Evolutionary conservation across 1,140 invertebrate genomes (phyloP).

Genomic region (Asbolus verrucosus): DNA sequence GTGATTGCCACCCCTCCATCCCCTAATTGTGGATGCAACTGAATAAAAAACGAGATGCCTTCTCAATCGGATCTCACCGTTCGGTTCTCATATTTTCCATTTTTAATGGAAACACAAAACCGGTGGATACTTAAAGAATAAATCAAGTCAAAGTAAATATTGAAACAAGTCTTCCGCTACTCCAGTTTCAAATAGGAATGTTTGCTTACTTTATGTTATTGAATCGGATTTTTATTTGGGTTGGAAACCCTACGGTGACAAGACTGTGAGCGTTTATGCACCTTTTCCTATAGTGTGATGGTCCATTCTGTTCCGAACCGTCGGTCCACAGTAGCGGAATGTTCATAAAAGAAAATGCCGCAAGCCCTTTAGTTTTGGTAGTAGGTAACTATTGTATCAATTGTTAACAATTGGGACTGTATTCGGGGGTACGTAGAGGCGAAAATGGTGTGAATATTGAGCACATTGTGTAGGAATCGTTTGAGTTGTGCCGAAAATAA

Average conservation of each 20-base stretch:
- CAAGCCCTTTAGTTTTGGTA: conserved; percentile 60
- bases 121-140: conserved; percentile 44
- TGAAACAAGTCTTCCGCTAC: conserved; percentile 58
- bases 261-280: too few relatives aligned
- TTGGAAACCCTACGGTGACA: background rate
- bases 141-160: conserved; percentile 55
- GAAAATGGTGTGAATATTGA: background rate
- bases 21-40: too few relatives aligned
- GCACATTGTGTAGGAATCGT: conserved; percentile 13
- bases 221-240: conserved; percentile 58
- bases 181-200: conserved; percentile 58
- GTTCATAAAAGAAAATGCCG: conserved; percentile 55
- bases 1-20: conserved; percentile 1
- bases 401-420: conserved; percentile 23
- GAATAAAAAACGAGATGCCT: background rate
- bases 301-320: conserved; percentile 2
- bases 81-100: conserved; percentile 21
- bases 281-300: too few relatives aligned
- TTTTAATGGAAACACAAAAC: conserved; percentile 39
- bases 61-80: background rate
- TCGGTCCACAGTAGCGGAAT: conserved; percentile 52
- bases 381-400: conserved; percentile 54
- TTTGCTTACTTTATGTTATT: conserved; percentile 59
- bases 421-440: conserved; percentile 14
- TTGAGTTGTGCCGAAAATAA: conserved; percentile 37